Evolutionary conservation across 2,888 invertebrate genomes (phyloP).

Genomic region (Eueremaeus valkanovi): DNA sequence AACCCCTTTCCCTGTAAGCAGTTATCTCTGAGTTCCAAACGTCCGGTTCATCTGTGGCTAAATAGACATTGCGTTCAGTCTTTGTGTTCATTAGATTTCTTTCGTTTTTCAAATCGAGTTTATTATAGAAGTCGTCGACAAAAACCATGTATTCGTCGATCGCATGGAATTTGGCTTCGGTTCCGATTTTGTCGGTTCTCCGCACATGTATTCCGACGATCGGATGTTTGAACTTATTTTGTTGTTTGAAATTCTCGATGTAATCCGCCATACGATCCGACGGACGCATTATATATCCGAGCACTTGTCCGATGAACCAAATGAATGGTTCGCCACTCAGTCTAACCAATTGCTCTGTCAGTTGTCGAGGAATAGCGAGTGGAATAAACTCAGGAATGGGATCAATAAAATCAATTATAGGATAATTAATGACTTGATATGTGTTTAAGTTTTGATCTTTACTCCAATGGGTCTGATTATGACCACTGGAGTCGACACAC

Average conservation of each 20-base stretch:
- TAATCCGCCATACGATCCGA: constrained; percentile 43
- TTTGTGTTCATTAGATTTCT: constrained; percentile 17
- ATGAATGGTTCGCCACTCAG: constrained; percentile 90
- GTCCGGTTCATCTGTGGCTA: constrained; percentile 48
- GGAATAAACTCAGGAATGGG: constrained; percentile 82
- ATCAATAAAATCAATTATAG: constrained; percentile 90
- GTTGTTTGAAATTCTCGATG: constrained; percentile 44
- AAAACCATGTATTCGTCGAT: constrained; percentile 93
- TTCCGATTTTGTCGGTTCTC: constrained; percentile 74
- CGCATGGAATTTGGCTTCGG: constrained; percentile 91
- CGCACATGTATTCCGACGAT: constrained; percentile 57
- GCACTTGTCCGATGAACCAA: constrained; percentile 97
- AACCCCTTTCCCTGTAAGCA: constrained; percentile 37
- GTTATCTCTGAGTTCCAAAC: constrained; percentile 38
- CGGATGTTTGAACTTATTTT: constrained; percentile 45
- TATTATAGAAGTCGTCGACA: constrained; percentile 80
- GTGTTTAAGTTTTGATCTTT: constrained; percentile 54
- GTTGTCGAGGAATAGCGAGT: constrained; percentile 83
- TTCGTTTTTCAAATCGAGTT: constrained; percentile 55
- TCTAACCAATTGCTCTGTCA: constrained; percentile 67
- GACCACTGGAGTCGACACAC: constrained; percentile 66
- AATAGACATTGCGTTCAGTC: constrained; percentile 44
- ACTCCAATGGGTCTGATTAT: constrained; percentile 69
- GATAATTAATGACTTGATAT: constrained; percentile 82
- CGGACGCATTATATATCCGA: constrained; percentile 75